Evolutionary conservation across 2,888 invertebrate genomes (phyloP), one percentile per base, ranked within the genome.

Genomic region (Arenicola marina): DNA sequence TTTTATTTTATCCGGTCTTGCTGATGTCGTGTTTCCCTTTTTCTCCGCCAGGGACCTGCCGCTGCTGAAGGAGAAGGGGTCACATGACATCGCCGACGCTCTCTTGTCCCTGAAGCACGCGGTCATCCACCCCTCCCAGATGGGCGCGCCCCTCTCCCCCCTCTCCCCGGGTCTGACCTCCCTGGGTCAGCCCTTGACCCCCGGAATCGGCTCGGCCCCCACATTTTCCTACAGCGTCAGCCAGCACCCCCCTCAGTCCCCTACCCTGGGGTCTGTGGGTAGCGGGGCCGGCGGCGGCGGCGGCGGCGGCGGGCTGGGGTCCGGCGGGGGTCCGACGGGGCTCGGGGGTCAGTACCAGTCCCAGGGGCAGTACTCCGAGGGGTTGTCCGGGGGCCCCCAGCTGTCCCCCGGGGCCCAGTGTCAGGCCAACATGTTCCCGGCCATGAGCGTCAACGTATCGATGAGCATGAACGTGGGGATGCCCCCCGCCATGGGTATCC

Each of bases 381-480:
- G 46, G 56, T 4, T 43, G 38, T 1, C 21, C 21, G 26, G 56
- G 11, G 4, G 48, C 53, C 28, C 48, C 48, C 45, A 18, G 26
- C 29, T 32, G 51, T 51, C 56, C 1, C 60, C 56, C 4, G 53
- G 43, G n/a, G 45, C 26, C 28, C 11, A 11, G 53, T 28, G 31
- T 15, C 53, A 31, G 43, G 21, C 24, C 28, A 53, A 55, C 54
- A 31, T 62, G 21, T 92, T 92, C 81, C 93, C 95, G 62, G 91
- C 93, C 76, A 95, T 96, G 95, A 93, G 93, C 77, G 95, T 96
- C 71, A 96, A 96, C 80, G 94, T 96, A 0, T 92, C 92, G 74
- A 96, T 96, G 95, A 95, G 95, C 83, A 96, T 96, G 95, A 95
- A 95, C 62, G 95, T 95, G 91, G 93, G 93, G 63, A 84, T 86